Conservation (phyloP, 2,888 invertebrate species). For the Callinectes sapidus region DNA sequence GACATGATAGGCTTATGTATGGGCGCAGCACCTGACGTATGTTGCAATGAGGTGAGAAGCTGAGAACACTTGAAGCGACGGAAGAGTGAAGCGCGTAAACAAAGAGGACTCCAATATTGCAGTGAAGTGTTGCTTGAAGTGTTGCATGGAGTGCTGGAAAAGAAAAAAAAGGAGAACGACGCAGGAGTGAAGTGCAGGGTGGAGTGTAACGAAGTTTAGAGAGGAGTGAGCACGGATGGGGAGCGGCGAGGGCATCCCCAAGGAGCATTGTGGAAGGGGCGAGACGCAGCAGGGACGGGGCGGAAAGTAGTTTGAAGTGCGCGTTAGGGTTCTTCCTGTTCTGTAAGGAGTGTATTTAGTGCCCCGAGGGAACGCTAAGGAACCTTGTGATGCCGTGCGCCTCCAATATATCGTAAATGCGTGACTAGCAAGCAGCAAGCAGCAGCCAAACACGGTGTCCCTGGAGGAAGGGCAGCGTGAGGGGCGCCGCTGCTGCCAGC, state of each 20-base stretch:
- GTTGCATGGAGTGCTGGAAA: neutral
- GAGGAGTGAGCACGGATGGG: neutral
- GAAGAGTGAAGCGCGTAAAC: neutral
- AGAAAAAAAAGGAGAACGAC: neutral
- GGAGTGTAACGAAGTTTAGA: neutral
- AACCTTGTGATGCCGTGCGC: neutral
- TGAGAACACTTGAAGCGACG: neutral
- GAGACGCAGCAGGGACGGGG: neutral
- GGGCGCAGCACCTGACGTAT: neutral
- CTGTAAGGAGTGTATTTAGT: neutral
- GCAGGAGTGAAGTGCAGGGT: neutral
- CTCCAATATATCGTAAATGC: constrained; percentile 41
- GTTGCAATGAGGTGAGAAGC: neutral
- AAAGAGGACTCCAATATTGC: neutral
- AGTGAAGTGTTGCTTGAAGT: neutral
- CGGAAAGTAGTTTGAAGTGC: neutral
- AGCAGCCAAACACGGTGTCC: constrained; percentile 42
- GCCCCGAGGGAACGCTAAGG: neutral
- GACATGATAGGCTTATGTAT: neutral
- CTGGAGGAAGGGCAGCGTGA: constrained; percentile 37
- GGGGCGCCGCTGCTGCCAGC: constrained; percentile 21
- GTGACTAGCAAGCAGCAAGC: constrained; percentile 45
- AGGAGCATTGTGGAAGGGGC: neutral
- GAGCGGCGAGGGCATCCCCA: neutral
- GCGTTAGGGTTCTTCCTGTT: neutral